Evolutionary conservation across 2,888 invertebrate genomes (phyloP).

Genomic region (Heliconius ethilla): DNA sequence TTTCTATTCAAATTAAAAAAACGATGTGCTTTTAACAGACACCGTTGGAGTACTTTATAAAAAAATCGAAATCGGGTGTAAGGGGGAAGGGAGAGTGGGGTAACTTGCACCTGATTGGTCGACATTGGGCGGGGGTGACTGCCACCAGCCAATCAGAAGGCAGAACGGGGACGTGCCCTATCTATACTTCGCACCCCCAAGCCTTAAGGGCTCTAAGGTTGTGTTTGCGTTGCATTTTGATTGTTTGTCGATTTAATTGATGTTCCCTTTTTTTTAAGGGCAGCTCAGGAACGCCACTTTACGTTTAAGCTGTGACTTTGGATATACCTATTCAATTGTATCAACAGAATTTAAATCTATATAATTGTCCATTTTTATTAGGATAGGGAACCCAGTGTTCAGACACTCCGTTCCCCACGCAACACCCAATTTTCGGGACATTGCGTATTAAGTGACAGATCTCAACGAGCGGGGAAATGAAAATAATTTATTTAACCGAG

Average conservation of each 20-base stretch:
- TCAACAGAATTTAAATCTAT: neutral
- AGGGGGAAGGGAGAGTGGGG: conserved; percentile 23
- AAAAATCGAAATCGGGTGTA: neutral
- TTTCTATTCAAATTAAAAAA: conserved; percentile 1
- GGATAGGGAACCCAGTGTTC: too few species aligned
- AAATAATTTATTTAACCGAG: too few species aligned
- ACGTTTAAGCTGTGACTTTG: conserved; percentile 15
- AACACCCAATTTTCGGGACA: too few species aligned
- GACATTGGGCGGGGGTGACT: conserved; percentile 55
- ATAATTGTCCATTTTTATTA: neutral
- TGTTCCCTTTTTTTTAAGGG: conserved; percentile 51
- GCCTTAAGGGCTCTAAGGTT: conserved; percentile 68
- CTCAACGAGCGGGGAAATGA: too few species aligned
- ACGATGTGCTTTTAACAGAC: conserved; percentile 5
- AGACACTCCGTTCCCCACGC: too few species aligned
- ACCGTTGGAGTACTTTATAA: neutral
- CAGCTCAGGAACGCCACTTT: conserved; percentile 25
- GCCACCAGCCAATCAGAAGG: conserved; percentile 59
- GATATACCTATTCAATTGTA: neutral
- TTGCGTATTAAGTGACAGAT: too few species aligned
- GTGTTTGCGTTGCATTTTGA: conserved; percentile 77
- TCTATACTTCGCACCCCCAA: conserved; percentile 65
- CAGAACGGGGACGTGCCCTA: conserved; percentile 68
- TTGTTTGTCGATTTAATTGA: conserved; percentile 69
- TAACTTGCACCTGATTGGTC: conserved; percentile 53